Percentiles rank a stretch among this genome's conserved stretches.
Evolutionary conservation across 2,113 vertebrate species (phyloP).

Genomic region (Zosterops japonicus): DNA sequence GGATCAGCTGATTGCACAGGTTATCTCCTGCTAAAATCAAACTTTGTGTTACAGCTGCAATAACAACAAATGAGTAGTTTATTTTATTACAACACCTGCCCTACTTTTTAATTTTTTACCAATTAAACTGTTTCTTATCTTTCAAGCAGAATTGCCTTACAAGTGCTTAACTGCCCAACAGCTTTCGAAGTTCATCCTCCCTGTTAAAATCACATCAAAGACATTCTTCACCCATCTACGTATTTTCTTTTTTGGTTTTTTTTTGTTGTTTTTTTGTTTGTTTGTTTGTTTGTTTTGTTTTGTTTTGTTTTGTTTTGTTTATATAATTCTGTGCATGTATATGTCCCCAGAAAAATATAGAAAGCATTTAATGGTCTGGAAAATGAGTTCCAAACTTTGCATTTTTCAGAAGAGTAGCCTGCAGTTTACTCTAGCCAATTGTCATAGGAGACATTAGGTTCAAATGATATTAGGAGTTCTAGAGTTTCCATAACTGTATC

Average conservation of each 20-base stretch:
- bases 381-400: not conserved
- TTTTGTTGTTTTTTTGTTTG: not conserved
- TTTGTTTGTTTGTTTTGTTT: not conserved
- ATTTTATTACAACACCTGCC: not conserved
- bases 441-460: not conserved
- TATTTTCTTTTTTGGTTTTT: not conserved
- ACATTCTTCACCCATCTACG: not conserved
- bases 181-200: not conserved
- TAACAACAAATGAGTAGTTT: not conserved
- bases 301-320: too few species aligned
- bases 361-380: not conserved
- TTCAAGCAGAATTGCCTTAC: not conserved
- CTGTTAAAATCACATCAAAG: not conserved
- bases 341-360: fast-evolving
- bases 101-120: not conserved
- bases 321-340: fast-evolving
- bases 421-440: not conserved
- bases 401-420: not conserved
- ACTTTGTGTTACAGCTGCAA: not conserved
- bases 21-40: not conserved
- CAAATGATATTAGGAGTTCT: not conserved
- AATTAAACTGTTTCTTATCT: not conserved
- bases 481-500: not conserved
- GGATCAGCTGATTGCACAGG: not conserved
- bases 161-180: not conserved